Evolutionary conservation across 1,140 invertebrate genomes (phyloP).

Genomic region (Lycorma delicatula): DNA sequence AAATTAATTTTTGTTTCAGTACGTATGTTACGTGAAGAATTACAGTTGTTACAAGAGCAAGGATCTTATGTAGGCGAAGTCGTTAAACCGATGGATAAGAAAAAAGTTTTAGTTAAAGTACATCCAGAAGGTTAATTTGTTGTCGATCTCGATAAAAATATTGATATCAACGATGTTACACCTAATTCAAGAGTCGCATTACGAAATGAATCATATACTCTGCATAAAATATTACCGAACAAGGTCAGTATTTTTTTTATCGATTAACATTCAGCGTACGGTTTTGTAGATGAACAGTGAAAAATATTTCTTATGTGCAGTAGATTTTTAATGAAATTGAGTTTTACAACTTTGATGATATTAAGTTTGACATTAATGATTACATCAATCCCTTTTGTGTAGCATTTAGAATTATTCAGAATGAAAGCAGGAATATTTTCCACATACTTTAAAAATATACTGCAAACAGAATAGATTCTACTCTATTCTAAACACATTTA

Average conservation of each 20-base stretch:
- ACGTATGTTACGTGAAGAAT: slow-evolving; percentile 92
- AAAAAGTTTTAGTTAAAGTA: slow-evolving; percentile 98
- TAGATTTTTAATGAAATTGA: too few relatives aligned
- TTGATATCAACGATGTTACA: slow-evolving; percentile 97
- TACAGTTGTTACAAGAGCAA: slow-evolving; percentile 97
- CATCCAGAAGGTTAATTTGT: slow-evolving; percentile 99
- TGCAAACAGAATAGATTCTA: too few relatives aligned
- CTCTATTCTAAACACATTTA: too few relatives aligned
- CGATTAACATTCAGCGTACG: too few relatives aligned
- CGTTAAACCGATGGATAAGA: slow-evolving; percentile 99
- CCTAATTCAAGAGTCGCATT: slow-evolving; percentile 96
- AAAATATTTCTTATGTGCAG: too few relatives aligned
- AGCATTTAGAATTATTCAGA: too few relatives aligned
- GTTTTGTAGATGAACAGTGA: too few relatives aligned
- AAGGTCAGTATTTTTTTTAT: slow-evolving; percentile 65
- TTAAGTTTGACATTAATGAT: too few relatives aligned
- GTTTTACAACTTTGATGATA: too few relatives aligned
- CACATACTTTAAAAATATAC: too few relatives aligned
- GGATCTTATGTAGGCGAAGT: slow-evolving; percentile 99
- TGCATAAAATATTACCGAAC: slow-evolving; percentile 98
- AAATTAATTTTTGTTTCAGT: slow-evolving; percentile 52
- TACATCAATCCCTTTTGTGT: too few relatives aligned
- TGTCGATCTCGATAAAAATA: slow-evolving; percentile 98
- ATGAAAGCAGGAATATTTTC: too few relatives aligned
- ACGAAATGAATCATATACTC: slow-evolving; percentile 96